Evolutionary conservation across 1,140 invertebrate species (phyloP), one percentile per base, ranked within the genome.

Genomic region (Ganaspis sp.): DNA sequence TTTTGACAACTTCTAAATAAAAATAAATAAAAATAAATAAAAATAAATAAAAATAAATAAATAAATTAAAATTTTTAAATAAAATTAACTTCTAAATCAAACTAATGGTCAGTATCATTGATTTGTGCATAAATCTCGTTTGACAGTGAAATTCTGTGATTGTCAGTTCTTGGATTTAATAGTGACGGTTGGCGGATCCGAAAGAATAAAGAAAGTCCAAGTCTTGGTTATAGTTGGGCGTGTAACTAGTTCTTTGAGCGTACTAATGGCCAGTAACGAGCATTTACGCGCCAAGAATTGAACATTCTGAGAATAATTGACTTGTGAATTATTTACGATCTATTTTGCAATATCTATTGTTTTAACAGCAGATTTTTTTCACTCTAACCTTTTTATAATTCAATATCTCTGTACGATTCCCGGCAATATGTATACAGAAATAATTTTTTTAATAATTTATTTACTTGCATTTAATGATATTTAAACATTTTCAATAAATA

Each of bases 251-350:
- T 49, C 45, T 17, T 8, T 49, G 12, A 11, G 5, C 53, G 19
- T 58, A 53, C 23, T 64, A 64, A 64, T 23, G 21, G 53, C 19
- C 1, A 19, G 19, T 58, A 58, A 58, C 53, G 53, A 26, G 54
- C 23, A 11, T 64, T 15, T 64, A 64, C 54, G 11, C 23, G 45
- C 45, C n/a, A 26, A 64, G 12, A 29, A 64, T 64, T 15, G 9
- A 64, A 29, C 54, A 64, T 64, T 64, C 54, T 64, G 21, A 23
- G 54, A 64, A 64, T 58, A 64, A 64, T 64, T 64, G 54, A 29
- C 54, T 29, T 15, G 54, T 29, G 54, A 23, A 64, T 64, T 64
- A 64, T 26, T 29, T 64, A 64, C 21, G 19, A 15, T 29, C 23
- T 26, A 15, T 26, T 64, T 64, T 29, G 21, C 11, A 64, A 64